Base-by-base conservation (phyloP, 2,113 vertebrate species). In the Xyliphius kryptos region DNA sequence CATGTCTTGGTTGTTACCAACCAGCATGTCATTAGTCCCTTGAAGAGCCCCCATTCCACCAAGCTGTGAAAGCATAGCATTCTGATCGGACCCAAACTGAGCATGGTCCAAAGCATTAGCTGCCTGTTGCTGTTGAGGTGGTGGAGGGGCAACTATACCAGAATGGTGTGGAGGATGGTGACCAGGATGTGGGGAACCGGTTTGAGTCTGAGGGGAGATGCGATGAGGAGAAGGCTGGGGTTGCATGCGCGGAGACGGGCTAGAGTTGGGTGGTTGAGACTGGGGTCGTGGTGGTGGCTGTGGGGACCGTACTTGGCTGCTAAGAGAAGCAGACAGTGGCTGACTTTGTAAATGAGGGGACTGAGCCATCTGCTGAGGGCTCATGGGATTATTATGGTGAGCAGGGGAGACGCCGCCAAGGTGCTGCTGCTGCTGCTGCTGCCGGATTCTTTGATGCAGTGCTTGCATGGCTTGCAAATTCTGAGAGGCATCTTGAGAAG, bases 211-310 rank as follows among this genome's bases (percentile, higher is more conserved):
- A 1, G 95, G 96, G 70, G 96, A 96, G 56, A 96, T 95, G 16
- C 92, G 94, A 79, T 98, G 95, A 0, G 95, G 96, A 14, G 96
- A 98, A 70, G 92, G 91, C 73, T 97, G 94, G 61, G 95, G 94
- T 56, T 97, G 96, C 92, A 95, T 94, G 86, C 96, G 89, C 0
- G 93, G 96, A 65, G 95, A 98, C 0, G 96, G 95, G 83, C 94
- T 98, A 65, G 96, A 98, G 81, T 89, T 93, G 2, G 95, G 92
- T 19, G 96, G 97, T 69, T 96, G 94, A 1, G 96, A 95, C 77
- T 94, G 91, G 0, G 92, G 95, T 2, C 93, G 89, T 1, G 94
- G 95, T 1, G 97, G 94, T 3, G 93, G 95, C 81, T 98, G 96
- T 0, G 96, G 96, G 11, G 95, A 97, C 32, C 92, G 87, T 73